Conservation (phyloP, 2,113 vertebrate genomes). For the Oryzias melastigma region DNA sequence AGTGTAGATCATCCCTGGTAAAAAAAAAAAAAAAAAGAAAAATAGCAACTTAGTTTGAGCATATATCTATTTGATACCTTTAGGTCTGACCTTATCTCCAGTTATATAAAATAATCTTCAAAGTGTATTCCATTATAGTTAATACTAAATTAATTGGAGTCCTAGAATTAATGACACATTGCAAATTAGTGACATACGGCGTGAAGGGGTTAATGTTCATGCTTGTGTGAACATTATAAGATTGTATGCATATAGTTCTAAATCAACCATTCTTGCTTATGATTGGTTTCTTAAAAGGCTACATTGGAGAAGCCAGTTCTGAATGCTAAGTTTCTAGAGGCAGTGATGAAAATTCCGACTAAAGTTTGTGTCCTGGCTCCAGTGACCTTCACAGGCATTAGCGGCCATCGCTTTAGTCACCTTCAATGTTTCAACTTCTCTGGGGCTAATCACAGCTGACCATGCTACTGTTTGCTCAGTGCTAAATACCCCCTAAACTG, state of each 20-base stretch:
- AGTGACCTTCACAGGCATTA: slow-evolving; percentile 70
- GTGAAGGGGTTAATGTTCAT: too few relatives aligned
- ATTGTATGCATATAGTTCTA: slow-evolving; percentile 31
- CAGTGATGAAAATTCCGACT: slow-evolving; percentile 31
- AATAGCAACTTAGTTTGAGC: neutral
- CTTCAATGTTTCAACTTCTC: slow-evolving; percentile 70
- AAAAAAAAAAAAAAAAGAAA: slow-evolving; percentile 5
- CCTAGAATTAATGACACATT: too few relatives aligned
- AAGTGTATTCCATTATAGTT: too few relatives aligned
- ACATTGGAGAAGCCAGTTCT: slow-evolving; percentile 7
- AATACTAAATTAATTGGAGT: too few relatives aligned
- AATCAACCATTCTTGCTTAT: slow-evolving; percentile 13
- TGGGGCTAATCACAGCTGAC: slow-evolving; percentile 75
- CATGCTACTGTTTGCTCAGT: slow-evolving; percentile 64
- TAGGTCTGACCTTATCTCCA: neutral
- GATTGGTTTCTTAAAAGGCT: slow-evolving; percentile 30
- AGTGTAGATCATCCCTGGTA: slow-evolving; percentile 90
- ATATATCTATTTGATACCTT: neutral
- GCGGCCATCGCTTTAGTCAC: slow-evolving; percentile 54
- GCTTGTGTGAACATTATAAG: neutral
- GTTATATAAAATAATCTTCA: neutral
- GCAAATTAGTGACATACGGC: too few relatives aligned
- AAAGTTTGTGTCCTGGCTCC: slow-evolving; percentile 52
- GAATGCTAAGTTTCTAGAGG: slow-evolving; percentile 49
- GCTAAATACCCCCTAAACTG: slow-evolving; percentile 49